Conservation (phyloP, 2,888 invertebrate species). For the Blastobasis adustella region DNA sequence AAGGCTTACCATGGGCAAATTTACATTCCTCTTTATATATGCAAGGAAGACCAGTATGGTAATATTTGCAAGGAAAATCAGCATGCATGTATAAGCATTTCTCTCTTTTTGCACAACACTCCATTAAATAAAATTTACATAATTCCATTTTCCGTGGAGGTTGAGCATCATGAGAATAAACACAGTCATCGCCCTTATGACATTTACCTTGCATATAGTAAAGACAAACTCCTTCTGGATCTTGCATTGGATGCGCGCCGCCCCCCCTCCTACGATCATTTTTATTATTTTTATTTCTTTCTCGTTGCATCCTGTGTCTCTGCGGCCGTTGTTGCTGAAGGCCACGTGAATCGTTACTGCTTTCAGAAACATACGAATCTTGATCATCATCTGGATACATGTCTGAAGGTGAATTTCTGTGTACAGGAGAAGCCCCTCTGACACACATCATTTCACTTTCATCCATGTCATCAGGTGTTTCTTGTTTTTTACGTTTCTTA, state of each 20-base stretch:
- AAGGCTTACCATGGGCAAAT: constrained; percentile 91
- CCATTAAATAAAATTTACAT: constrained; percentile 97
- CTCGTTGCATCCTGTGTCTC: constrained; percentile 52
- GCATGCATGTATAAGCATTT: constrained; percentile 97
- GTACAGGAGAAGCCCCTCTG: constrained; percentile 82
- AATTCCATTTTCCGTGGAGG: constrained; percentile 92
- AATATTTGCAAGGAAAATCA: constrained; percentile 98
- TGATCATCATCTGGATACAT: constrained; percentile 68
- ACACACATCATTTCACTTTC: constrained; percentile 88
- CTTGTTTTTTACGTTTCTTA: constrained; percentile 75
- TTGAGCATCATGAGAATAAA: constrained; percentile 88
- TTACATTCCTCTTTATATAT: constrained; percentile 89
- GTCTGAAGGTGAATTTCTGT: constrained; percentile 39
- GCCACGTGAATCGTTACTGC: constrained; percentile 72
- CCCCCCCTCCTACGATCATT: constrained; percentile 70
- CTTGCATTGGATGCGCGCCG: constrained; percentile 75
- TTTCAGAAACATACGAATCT: constrained; percentile 70
- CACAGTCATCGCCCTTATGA: constrained; percentile 88
- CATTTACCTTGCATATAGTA: constrained; percentile 94
- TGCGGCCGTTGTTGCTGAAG: constrained; percentile 62
- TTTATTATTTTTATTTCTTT: constrained; percentile 69
- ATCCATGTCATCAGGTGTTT: constrained; percentile 76
- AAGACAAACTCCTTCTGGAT: constrained; percentile 84
- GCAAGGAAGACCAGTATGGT: constrained; percentile 93
- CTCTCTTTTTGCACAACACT: constrained; percentile 95